Conservation (phyloP, 2,888 invertebrate species). For the Leptopilina drosophilae region DNA sequence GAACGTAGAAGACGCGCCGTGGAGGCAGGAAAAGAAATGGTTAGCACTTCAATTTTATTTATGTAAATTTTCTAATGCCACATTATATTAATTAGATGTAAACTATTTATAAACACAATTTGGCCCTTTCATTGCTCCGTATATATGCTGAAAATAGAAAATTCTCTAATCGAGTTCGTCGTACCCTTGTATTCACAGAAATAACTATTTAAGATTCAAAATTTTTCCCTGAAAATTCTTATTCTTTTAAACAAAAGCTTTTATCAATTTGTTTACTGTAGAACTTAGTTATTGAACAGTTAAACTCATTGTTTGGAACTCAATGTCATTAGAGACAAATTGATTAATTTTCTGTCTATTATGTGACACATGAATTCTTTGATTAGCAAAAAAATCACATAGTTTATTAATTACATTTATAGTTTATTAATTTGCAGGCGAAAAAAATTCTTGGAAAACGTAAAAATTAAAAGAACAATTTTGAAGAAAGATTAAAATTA, state of each 20-base stretch:
- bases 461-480: no score
- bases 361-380: neutral
- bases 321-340: constrained; percentile 20
- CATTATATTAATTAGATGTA: constrained; percentile 3
- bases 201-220: constrained; percentile 3
- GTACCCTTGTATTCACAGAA: constrained; percentile 27
- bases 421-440: no score
- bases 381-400: neutral
- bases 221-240: neutral
- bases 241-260: neutral
- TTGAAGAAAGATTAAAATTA: no score
- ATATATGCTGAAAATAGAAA: constrained; percentile 41
- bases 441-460: no score
- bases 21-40: constrained; percentile 70
- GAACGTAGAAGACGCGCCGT: constrained; percentile 67
- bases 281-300: constrained; percentile 5
- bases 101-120: constrained; percentile 22
- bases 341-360: neutral
- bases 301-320: neutral
- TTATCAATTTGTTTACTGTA: constrained; percentile 1
- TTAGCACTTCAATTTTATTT: constrained; percentile 42
- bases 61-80: constrained; percentile 43
- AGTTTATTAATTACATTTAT: neutral
- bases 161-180: constrained; percentile 44
- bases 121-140: neutral